Conservation (phyloP, 2,888 invertebrate species). For the Drosophila greeni region DNA sequence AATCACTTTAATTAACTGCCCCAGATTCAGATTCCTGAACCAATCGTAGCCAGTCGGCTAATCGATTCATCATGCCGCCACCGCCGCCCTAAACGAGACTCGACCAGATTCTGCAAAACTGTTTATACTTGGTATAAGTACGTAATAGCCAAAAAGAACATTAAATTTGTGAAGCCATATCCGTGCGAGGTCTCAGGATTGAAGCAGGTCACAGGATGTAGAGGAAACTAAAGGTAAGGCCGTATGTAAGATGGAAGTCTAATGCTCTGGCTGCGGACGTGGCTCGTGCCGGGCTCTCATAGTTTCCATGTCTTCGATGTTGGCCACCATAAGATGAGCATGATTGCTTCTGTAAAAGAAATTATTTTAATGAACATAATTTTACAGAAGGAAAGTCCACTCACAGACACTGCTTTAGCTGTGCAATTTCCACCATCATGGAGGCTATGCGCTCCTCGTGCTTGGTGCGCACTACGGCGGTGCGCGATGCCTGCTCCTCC, state of each 20-base stretch:
- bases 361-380: neutral
- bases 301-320: neutral
- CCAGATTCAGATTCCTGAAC: constrained; percentile 22
- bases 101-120: neutral
- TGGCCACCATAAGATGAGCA: neutral
- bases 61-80: constrained; percentile 30
- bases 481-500: constrained; percentile 70
- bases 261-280: neutral
- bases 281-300: neutral
- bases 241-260: neutral
- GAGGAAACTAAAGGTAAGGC: neutral
- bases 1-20: constrained; percentile 59
- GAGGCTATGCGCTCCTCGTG: constrained; percentile 72
- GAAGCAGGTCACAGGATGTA: neutral
- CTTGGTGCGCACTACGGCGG: constrained; percentile 65
- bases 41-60: constrained; percentile 18
- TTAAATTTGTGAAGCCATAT: constrained; percentile 11
- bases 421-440: constrained; percentile 64
- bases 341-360: neutral
- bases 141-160: constrained; percentile 10
- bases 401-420: constrained; percentile 73
- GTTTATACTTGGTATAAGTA: constrained; percentile 1
- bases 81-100: constrained; percentile 9
- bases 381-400: constrained; percentile 20
- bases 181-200: neutral